A percentile compares a stretch with the other conserved stretches of the same genome.
Conservation (phyloP, 2,113 vertebrate species). For the Ginglymostoma cirratum region DNA sequence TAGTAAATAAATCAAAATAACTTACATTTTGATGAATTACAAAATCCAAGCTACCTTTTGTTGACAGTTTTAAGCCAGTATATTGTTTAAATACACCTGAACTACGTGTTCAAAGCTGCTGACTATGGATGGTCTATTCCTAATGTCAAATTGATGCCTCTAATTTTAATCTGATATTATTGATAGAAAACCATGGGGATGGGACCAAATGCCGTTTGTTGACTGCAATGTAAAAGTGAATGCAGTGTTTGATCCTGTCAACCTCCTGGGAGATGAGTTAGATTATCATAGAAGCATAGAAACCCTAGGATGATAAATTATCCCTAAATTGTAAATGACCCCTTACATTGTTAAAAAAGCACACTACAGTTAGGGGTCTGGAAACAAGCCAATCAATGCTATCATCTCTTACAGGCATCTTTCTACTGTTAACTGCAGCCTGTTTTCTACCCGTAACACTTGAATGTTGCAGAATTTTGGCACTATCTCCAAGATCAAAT, state of each 20-base stretch:
- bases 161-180: background rate
- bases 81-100: background rate
- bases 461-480: background rate
- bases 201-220: background rate
- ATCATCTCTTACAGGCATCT: background rate
- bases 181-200: background rate
- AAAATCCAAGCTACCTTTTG: background rate
- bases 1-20: too few relatives aligned
- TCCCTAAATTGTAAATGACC: background rate
- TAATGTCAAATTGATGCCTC: background rate
- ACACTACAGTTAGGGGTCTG: background rate
- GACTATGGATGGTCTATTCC: background rate
- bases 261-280: background rate
- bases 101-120: background rate
- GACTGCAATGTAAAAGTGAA: background rate
- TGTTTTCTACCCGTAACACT: background rate
- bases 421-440: background rate
- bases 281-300: background rate
- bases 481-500: background rate
- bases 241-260: background rate
- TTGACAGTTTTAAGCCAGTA: background rate
- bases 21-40: too few relatives aligned
- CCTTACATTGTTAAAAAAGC: background rate
- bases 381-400: background rate
- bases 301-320: too few relatives aligned